A percentile compares a stretch with the other conserved stretches of the same genome.
These are phyloP conservation scores for Pyrgilauda ruficollis DNA, from an alignment of 2,113 vertebrate species.

Conservation along the genomic window DNA sequence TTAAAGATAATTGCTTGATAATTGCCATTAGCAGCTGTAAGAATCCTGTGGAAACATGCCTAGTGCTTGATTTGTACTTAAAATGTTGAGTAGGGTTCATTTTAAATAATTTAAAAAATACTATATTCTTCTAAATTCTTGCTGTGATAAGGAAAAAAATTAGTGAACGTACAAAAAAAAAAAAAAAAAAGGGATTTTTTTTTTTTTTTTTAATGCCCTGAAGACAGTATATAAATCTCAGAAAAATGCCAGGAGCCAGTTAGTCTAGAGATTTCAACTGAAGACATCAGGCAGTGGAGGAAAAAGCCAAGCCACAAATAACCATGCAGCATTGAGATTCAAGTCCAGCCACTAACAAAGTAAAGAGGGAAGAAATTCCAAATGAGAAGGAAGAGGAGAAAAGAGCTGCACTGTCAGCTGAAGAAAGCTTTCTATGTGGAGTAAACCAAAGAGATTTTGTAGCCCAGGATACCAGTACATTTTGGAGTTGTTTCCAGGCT, in stretches of 20 bases:
- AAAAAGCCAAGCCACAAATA: conserved; percentile 59
- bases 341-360: conserved; percentile 34
- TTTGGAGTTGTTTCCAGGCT: conserved; percentile 8
- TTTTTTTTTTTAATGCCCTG: background rate
- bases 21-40: background rate
- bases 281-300: conserved; percentile 1
- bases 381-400: conserved; percentile 52
- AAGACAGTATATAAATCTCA: conserved; percentile 34
- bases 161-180: background rate
- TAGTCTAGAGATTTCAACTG: conserved; percentile 49
- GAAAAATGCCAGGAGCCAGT: conserved; percentile 55
- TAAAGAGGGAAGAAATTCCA: conserved; percentile 16
- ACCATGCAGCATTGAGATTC: conserved; percentile 48
- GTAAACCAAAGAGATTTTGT: conserved; percentile 38
- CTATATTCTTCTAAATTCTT: background rate
- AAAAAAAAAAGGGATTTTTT: background rate
- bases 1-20: conserved; percentile 18
- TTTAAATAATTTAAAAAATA: background rate
- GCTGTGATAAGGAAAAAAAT: background rate
- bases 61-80: background rate
- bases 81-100: background rate
- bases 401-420: conserved; percentile 44
- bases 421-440: conserved; percentile 57
- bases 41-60: conserved; percentile 31
- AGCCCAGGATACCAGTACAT: conserved; percentile 20